Conservation (phyloP, 2,113 vertebrate species). For the Eidolon helvum region DNA sequence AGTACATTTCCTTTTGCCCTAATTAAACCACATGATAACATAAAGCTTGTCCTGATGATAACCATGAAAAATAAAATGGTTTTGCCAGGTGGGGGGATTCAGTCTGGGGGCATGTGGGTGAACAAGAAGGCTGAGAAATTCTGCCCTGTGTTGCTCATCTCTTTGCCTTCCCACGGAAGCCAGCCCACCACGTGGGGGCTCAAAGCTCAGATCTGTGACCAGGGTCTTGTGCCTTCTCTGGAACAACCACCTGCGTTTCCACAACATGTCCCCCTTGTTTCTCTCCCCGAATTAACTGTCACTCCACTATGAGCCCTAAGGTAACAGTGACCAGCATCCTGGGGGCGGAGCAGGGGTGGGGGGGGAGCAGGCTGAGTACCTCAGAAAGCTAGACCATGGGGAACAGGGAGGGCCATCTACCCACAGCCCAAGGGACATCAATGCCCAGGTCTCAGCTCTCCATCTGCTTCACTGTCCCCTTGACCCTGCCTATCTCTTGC, state of each 20-base stretch:
- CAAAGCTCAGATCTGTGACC: not conserved
- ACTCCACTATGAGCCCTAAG: not conserved
- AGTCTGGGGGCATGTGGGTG: too few species aligned
- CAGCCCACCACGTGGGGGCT: not conserved
- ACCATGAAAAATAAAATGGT: not conserved
- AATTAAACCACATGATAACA: not conserved
- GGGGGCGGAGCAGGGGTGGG: too few species aligned
- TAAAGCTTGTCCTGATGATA: not conserved
- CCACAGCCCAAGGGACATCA: not conserved
- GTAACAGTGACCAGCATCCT: not conserved
- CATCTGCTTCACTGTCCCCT: not conserved
- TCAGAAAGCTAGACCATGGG: not conserved
- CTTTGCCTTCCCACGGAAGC: not conserved
- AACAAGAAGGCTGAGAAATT: not conserved
- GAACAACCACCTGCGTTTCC: not conserved
- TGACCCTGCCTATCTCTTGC: not conserved
- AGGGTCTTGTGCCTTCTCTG: not conserved
- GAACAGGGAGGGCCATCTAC: not conserved
- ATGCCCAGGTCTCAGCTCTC: not conserved
- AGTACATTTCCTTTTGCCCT: not conserved
- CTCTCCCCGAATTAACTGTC: not conserved
- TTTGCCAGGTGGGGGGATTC: not conserved
- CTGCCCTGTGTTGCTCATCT: accelerated
- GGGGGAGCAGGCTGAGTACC: not conserved
- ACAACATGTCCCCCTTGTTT: accelerated